Base-by-base conservation (phyloP, 2,888 invertebrate species). In the Drosophila algonquin region DNA sequence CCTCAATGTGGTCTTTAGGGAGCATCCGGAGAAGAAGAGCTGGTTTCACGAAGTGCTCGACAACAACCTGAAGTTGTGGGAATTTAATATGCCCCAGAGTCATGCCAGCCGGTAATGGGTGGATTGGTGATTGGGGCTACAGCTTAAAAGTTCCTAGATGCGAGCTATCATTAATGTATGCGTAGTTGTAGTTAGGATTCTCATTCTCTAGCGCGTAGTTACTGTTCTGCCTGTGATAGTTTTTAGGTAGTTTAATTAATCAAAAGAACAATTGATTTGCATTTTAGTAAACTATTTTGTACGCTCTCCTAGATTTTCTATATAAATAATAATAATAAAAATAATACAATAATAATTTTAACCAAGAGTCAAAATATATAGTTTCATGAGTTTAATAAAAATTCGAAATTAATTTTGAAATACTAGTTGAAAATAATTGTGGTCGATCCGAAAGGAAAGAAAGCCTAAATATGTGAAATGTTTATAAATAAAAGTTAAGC, bases 41-140 rank as follows among this genome's bases (percentile, higher is more conserved):
- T 97, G 97, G 97, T 97, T 97, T 91, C 95, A 96, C 81, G 97
- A 97, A 93, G 96, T 97, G 67, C 94, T 97, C 91, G 97, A 97
- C 93, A 97, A 97, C 94, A 96, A 96, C 93, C 94, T 97, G 92
- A 97, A 97, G 92, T 93, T 97, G 76, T 97, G 97, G 97, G 97
- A 97, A 92, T 95, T 95, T 88, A 97, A 97, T 92, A 96, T 97
- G 90, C 91, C 90, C n/a, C 87, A 89, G 75, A 90, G 84, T 75
- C 78, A 87, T 60, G 74, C 73, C 45, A 75, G 58, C 53, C 76
- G 64, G 59, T 79, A 79, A 48, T 21, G 47, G 35, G 2, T 24
- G 68, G 68, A 12, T 35, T n/a, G 40, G 8, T 7, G 7, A 40
- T 40, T 14, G 72, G 56, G 46, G 32, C 58, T 70, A 53, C 69